These are phyloP conservation scores for Brachymystax lenok DNA, from an alignment of 2,797 vertebrate genomes.

Conservation along the genomic window DNA sequence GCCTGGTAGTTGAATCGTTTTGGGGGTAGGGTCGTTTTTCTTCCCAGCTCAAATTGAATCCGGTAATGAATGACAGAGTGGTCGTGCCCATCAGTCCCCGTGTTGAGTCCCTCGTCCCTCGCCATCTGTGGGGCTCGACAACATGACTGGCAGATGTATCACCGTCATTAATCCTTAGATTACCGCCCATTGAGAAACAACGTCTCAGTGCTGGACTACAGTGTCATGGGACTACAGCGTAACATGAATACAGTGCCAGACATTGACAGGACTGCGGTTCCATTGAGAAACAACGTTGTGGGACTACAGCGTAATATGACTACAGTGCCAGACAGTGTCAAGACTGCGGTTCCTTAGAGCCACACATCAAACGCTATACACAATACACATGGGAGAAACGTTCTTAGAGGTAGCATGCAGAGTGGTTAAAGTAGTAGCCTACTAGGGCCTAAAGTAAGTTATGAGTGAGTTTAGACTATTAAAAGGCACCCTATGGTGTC, in stretches of 20 bases:
- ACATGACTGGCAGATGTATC: conserved; percentile 67
- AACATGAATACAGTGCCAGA: neutral
- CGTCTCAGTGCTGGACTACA: neutral
- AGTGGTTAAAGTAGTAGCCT: conserved; percentile 19
- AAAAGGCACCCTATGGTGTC: conserved; percentile 34
- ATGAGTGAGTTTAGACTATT: conserved; percentile 37
- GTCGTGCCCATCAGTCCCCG: conserved; percentile 30
- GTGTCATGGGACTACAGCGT: neutral
- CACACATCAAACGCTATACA: neutral
- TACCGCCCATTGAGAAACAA: conserved; percentile 58
- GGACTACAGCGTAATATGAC: too few relatives aligned
- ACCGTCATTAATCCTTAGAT: conserved; percentile 69
- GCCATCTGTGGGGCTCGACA: conserved; percentile 63
- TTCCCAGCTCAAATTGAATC: conserved; percentile 37
- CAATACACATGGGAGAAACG: neutral
- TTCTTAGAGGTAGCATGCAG: conserved; percentile 26
- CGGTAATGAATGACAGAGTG: conserved; percentile 51
- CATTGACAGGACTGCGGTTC: neutral
- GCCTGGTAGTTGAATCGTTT: neutral
- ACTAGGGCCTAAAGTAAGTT: conserved; percentile 36
- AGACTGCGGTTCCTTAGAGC: neutral
- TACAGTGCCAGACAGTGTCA: neutral
- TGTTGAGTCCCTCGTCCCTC: conserved; percentile 21
- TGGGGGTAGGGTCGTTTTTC: neutral
- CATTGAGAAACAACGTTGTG: neutral